Conservation (phyloP, 2,797 vertebrate genomes). For the Garrulus glandarius region DNA sequence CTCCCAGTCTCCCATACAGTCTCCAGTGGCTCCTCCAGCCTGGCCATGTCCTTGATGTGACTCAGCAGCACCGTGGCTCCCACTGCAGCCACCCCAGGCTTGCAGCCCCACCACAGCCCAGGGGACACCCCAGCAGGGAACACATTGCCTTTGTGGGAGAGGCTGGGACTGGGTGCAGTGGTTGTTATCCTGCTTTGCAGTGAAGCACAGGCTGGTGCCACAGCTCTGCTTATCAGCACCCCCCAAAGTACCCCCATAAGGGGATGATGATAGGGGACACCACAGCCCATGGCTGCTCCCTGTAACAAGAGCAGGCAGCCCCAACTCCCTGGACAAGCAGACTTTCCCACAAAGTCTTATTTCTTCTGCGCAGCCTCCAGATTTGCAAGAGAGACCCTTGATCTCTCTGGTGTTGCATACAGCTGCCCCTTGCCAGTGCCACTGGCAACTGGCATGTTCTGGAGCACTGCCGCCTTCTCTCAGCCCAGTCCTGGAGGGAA, state of each 20-base stretch:
- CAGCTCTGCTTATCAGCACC: neutral
- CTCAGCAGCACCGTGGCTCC: neutral
- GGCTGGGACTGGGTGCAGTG: neutral
- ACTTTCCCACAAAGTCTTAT: neutral
- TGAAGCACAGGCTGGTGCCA: neutral
- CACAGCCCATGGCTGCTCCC: accelerated
- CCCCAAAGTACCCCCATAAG: neutral
- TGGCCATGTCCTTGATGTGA: neutral
- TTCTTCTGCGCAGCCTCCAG: neutral
- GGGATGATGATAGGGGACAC: neutral
- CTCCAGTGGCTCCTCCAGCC: neutral
- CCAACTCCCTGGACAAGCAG: neutral
- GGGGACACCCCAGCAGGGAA: neutral
- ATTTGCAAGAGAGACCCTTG: neutral
- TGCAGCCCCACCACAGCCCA: accelerated
- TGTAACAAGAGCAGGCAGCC: neutral
- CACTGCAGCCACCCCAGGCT: neutral
- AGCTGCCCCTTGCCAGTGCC: neutral
- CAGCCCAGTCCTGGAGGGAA: neutral
- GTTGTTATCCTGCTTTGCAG: neutral
- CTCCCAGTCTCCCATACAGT: neutral
- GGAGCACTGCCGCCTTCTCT: neutral
- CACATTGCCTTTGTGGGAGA: accelerated
- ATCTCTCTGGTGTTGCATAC: neutral
- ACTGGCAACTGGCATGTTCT: neutral